Evolutionary conservation across 1,140 invertebrate genomes (phyloP).

Genomic region (Drosophila parabipectinata): DNA sequence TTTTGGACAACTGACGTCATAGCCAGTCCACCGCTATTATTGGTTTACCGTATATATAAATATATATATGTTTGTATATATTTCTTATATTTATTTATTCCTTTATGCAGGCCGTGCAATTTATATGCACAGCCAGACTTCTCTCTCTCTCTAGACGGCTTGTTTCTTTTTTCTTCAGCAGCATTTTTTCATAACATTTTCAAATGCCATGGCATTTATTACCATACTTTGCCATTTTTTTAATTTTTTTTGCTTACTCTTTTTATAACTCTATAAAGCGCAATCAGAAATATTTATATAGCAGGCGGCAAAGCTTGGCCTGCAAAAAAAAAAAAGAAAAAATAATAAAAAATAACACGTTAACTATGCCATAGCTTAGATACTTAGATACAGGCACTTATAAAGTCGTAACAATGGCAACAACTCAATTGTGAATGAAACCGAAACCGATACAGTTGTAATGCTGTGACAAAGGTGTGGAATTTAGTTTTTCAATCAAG

Average conservation of each 20-base stretch:
- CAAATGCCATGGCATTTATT: conserved; percentile 80
- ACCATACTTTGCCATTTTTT: conserved; percentile 64
- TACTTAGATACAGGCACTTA: conserved; percentile 53
- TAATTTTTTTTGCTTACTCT: conserved; percentile 10
- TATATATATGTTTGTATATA: conserved; percentile 8
- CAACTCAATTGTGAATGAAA: conserved; percentile 51
- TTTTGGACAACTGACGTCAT: conserved; percentile 75
- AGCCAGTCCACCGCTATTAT: conserved; percentile 34
- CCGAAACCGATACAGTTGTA: conserved; percentile 56
- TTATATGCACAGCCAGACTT: conserved; percentile 67
- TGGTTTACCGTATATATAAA: conserved; percentile 20
- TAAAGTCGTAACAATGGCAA: conserved; percentile 51
- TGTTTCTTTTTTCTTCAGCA: conserved; percentile 28
- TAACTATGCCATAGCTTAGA: conserved; percentile 69
- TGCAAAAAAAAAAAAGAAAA: not conserved
- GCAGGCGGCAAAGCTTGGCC: conserved; percentile 23
- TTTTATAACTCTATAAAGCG: conserved; percentile 71
- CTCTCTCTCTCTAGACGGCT: conserved; percentile 41
- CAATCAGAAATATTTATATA: conserved; percentile 59
- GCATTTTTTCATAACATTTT: conserved; percentile 71
- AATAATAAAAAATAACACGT: conserved; percentile 20
- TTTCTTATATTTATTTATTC: conserved; percentile 55
- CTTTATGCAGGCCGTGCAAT: conserved; percentile 65
- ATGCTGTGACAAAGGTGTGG: conserved; percentile 26
- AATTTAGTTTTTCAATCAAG: conserved; percentile 25